Evolutionary conservation across 2,888 invertebrate species (phyloP).

Genomic region (Amphiduros pacificus): DNA sequence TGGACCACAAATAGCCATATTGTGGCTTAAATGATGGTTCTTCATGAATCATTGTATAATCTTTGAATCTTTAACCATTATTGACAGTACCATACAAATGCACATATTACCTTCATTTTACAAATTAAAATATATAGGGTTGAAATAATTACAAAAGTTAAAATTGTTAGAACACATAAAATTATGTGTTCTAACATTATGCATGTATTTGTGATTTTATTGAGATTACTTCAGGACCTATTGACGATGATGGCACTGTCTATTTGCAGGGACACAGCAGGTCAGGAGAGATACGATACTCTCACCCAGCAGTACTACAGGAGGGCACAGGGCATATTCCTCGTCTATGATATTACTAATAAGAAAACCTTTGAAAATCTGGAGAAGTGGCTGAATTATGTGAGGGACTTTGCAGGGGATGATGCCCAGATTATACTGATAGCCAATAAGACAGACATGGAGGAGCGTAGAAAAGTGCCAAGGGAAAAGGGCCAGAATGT

Average conservation of each 20-base stretch:
- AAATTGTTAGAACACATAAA: too few relatives aligned
- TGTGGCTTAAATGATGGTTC: too few relatives aligned
- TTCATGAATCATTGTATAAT: too few relatives aligned
- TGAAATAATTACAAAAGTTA: too few relatives aligned
- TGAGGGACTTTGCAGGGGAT: conserved; percentile 13
- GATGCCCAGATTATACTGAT: conserved; percentile 11
- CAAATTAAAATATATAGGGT: too few relatives aligned
- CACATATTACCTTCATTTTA: too few relatives aligned
- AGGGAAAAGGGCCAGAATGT: conserved; percentile 5
- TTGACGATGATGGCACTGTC: neutral
- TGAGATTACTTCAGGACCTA: too few relatives aligned
- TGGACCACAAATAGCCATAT: too few relatives aligned
- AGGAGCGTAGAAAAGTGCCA: conserved; percentile 1
- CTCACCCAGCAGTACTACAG: conserved; percentile 17
- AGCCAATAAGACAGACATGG: conserved; percentile 15
- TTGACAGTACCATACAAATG: too few relatives aligned
- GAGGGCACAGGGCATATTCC: conserved; percentile 19
- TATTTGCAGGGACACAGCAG: conserved; percentile 21
- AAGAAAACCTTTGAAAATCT: conserved; percentile 13
- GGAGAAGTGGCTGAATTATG: conserved; percentile 8
- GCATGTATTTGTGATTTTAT: too few relatives aligned
- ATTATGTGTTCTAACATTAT: too few relatives aligned
- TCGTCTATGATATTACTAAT: conserved; percentile 20
- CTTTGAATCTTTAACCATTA: too few relatives aligned
- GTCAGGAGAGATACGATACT: conserved; percentile 20